Percentiles rank a stretch among this genome's conserved stretches.
These are phyloP conservation scores for Lucilia cuprina DNA, from an alignment of 1,140 invertebrate genomes.

Conservation along the genomic window DNA sequence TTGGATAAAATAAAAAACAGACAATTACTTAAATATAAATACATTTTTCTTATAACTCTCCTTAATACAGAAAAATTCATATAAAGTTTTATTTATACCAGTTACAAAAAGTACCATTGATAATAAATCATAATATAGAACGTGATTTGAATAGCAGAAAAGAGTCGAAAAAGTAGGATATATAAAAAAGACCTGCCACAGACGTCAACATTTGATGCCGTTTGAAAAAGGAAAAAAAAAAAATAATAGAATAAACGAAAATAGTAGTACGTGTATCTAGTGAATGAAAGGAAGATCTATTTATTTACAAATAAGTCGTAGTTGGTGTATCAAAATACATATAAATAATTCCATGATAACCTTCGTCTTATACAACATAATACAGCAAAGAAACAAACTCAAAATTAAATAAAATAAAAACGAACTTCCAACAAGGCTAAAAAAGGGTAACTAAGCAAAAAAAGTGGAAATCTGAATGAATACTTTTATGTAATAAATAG, in stretches of 20 bases:
- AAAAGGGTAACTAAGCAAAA: not conserved
- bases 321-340: not conserved
- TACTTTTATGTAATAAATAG: not conserved
- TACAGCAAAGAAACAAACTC: not conserved
- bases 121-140: slow-evolving; percentile 9
- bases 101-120: not conserved
- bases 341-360: slow-evolving; percentile 7
- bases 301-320: not conserved
- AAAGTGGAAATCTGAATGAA: not conserved
- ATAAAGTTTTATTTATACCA: not conserved
- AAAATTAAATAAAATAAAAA: not conserved
- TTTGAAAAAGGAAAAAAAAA: not conserved
- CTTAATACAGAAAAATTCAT: not conserved
- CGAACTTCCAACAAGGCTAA: not conserved
- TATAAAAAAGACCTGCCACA: slow-evolving; percentile 2
- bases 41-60: not conserved
- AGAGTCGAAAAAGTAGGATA: not conserved
- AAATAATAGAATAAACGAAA: not conserved
- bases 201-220: not conserved
- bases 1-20: no score
- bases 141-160: not conserved
- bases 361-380: not conserved
- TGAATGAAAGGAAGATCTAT: not conserved
- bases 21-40: not conserved
- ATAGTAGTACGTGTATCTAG: not conserved